phyloP scores from a whole-genome alignment of 1,140 invertebrate genomes.

The Wasmannia auropunctata region DNA sequence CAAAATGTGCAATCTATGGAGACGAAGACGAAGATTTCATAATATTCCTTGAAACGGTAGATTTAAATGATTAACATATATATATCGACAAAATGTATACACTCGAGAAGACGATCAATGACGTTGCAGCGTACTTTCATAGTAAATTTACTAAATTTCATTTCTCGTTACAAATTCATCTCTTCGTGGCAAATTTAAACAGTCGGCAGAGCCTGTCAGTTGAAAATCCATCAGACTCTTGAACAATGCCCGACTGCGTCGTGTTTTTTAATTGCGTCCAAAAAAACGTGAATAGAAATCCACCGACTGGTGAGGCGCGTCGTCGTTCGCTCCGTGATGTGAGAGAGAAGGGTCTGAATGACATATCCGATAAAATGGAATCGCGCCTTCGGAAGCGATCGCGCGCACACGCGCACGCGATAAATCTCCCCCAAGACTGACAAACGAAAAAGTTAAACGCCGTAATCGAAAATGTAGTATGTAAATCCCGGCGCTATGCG shows the following conservation, averaged over 20 bases:
- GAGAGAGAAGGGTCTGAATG: conserved; percentile 47
- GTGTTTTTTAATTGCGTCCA: conserved; percentile 21
- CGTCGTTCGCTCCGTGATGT: not conserved
- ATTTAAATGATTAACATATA: conserved; percentile 5
- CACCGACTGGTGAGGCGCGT: not conserved
- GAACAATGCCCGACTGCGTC: conserved; percentile 2
- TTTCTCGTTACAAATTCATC: conserved; percentile 5
- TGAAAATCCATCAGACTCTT: conserved; percentile 50
- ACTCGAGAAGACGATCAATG: not conserved
- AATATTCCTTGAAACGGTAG: not conserved
- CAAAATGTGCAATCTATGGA: not conserved
- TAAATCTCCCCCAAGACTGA: conserved; percentile 54
- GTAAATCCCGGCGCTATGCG: conserved; percentile 28
- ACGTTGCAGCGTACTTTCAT: not conserved
- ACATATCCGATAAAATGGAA: conserved; percentile 52
- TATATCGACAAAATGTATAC: not conserved
- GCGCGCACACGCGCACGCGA: not conserved
- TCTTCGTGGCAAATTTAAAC: not conserved
- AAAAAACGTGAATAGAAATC: conserved; percentile 44
- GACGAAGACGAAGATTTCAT: not conserved
- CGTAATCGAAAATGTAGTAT: conserved; percentile 61
- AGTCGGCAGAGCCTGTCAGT: not conserved
- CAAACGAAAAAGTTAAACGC: conserved; percentile 58
- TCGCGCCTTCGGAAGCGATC: conserved; percentile 37
- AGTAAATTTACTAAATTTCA: conserved; percentile 15